phyloP scores from a whole-genome alignment of 2,888 invertebrate species.

The Polyommatus iphigenia region DNA sequence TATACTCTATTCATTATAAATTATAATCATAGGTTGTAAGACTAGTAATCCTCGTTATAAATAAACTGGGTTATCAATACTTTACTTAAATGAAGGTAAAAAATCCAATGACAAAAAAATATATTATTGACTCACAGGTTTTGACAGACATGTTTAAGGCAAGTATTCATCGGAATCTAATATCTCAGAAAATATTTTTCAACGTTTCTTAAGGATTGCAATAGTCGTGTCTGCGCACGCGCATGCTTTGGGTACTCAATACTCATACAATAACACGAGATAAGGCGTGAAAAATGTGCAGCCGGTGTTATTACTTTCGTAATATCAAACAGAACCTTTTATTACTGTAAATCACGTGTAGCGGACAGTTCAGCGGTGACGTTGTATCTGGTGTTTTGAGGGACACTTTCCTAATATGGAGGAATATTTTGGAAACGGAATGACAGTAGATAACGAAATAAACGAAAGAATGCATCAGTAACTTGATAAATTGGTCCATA shows the following conservation, averaged over 20 bases:
- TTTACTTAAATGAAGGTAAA: background rate
- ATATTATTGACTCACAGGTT: too few species aligned
- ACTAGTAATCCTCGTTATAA: background rate
- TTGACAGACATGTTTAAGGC: background rate
- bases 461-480: too few species aligned
- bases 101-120: background rate
- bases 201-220: background rate
- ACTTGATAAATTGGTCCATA: too few species aligned
- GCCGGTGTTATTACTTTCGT: slow-evolving; percentile 20
- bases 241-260: too few species aligned
- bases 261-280: slow-evolving; percentile 14
- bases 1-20: background rate
- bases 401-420: background rate
- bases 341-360: slow-evolving; percentile 23
- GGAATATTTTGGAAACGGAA: background rate
- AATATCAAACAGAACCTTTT: slow-evolving; percentile 24
- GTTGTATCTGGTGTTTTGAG: background rate
- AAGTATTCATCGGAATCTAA: too few species aligned
- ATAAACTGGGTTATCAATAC: background rate
- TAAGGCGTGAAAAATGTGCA: slow-evolving; percentile 6
- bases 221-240: background rate
- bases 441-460: too few species aligned
- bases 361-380: background rate
- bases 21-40: background rate
- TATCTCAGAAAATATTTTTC: too few species aligned